A percentile compares a stretch with the other conserved stretches of the same genome.
phyloP scores from a whole-genome alignment of 1,140 invertebrate genomes.

The Marisa cornuarietis region DNA sequence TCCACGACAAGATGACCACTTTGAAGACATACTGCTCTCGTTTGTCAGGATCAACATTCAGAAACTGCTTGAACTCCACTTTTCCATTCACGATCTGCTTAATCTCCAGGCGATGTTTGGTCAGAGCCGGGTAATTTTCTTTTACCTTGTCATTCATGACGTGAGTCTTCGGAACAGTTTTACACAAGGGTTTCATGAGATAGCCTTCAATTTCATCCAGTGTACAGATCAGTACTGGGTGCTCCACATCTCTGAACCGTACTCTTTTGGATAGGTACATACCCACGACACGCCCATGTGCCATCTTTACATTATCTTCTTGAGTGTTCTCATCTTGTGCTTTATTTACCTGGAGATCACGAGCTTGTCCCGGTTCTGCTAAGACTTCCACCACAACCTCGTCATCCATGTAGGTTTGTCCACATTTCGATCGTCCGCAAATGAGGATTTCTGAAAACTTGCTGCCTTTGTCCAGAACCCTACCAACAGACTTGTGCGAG shows the following conservation, averaged over 20 bases:
- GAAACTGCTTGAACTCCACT: constrained; percentile 24
- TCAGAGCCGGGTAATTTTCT: constrained; percentile 16
- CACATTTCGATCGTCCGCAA: constrained; percentile 48
- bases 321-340: not conserved
- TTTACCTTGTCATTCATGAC: constrained; percentile 32
- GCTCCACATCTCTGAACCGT: constrained; percentile 26
- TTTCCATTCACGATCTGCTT: constrained; percentile 25
- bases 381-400: constrained; percentile 54
- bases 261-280: constrained; percentile 35
- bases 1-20: constrained; percentile 40
- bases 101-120: constrained; percentile 21
- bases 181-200: constrained; percentile 55
- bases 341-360: not conserved
- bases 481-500: constrained; percentile 35
- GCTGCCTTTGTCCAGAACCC: constrained; percentile 18
- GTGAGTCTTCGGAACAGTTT: constrained; percentile 55
- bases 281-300: constrained; percentile 47
- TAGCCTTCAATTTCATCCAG: constrained; percentile 43
- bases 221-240: constrained; percentile 49
- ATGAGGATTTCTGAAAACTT: constrained; percentile 42
- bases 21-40: constrained; percentile 38
- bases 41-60: constrained; percentile 29
- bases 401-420: constrained; percentile 52
- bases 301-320: constrained; percentile 3
- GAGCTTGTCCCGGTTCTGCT: constrained; percentile 3